Evolutionary conservation across 1,140 invertebrate species (phyloP).

Genomic region (Daktulosphaira vitifoliae): DNA sequence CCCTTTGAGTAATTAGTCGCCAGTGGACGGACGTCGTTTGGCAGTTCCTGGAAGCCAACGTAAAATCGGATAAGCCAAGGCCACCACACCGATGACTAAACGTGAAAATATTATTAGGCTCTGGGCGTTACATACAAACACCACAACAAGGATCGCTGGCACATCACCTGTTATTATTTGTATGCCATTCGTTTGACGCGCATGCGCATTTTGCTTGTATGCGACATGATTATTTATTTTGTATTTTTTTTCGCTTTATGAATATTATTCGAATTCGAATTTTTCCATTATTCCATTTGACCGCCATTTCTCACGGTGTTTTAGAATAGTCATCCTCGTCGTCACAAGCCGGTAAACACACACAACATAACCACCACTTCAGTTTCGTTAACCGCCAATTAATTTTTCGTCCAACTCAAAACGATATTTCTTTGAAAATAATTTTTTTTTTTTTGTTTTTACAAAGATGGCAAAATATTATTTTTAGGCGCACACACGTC

Average conservation of each 20-base stretch:
- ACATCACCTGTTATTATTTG: not conserved
- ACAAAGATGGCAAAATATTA: too few relatives aligned
- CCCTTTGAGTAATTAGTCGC: too few relatives aligned
- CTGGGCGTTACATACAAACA: not conserved
- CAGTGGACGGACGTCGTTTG: not conserved
- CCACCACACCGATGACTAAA: constrained; percentile 18
- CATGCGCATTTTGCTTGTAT: not conserved
- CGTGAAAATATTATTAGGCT: constrained; percentile 18
- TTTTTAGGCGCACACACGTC: too few relatives aligned
- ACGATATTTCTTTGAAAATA: too few relatives aligned
- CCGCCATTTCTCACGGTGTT: not conserved
- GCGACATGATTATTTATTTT: not conserved
- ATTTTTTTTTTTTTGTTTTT: too few relatives aligned
- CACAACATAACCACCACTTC: too few relatives aligned
- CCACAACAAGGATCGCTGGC: not conserved
- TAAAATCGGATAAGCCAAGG: too few relatives aligned
- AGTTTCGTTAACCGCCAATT: too few relatives aligned
- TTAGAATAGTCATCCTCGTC: not conserved
- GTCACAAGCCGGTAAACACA: not conserved
- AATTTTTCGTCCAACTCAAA: too few relatives aligned
- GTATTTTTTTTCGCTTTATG: not conserved
- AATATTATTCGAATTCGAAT: too few relatives aligned
- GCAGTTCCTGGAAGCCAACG: too few relatives aligned
- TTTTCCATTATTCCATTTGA: not conserved
- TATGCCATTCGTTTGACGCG: not conserved